Conservation (phyloP, 1,140 invertebrate species). For the Anoplolepis gracilipes region DNA sequence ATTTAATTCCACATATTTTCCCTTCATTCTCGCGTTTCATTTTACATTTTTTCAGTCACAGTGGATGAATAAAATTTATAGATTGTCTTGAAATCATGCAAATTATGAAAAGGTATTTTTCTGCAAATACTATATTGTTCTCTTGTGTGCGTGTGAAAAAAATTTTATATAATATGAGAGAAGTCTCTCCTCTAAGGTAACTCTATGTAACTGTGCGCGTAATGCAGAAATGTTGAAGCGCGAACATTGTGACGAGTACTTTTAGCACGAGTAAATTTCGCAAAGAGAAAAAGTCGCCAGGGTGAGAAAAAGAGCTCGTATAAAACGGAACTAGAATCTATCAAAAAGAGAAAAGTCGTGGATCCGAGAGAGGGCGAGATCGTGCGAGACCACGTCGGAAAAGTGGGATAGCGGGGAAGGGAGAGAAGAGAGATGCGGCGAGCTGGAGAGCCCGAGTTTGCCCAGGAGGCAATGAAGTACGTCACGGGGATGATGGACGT, state of each 20-base stretch:
- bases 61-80: neutral
- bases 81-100: neutral
- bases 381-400: constrained; percentile 20
- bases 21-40: neutral
- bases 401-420: neutral
- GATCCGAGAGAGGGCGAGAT: constrained; percentile 1
- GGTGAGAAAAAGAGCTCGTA: constrained; percentile 44
- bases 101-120: neutral
- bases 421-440: constrained; percentile 65
- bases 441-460: constrained; percentile 75
- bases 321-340: constrained; percentile 54
- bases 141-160: neutral
- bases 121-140: neutral
- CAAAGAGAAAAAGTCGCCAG: constrained; percentile 20
- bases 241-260: constrained; percentile 30
- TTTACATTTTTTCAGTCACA: neutral
- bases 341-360: constrained; percentile 44
- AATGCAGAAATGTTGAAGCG: constrained; percentile 28
- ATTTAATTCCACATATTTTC: neutral
- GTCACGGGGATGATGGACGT: constrained; percentile 87
- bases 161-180: neutral
- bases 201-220: neutral
- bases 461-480: constrained; percentile 85
- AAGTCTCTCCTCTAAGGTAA: neutral
- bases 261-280: constrained; percentile 28